phyloP scores from a whole-genome alignment of 1,140 invertebrate genomes.

The Drosophila lacertosa region DNA sequence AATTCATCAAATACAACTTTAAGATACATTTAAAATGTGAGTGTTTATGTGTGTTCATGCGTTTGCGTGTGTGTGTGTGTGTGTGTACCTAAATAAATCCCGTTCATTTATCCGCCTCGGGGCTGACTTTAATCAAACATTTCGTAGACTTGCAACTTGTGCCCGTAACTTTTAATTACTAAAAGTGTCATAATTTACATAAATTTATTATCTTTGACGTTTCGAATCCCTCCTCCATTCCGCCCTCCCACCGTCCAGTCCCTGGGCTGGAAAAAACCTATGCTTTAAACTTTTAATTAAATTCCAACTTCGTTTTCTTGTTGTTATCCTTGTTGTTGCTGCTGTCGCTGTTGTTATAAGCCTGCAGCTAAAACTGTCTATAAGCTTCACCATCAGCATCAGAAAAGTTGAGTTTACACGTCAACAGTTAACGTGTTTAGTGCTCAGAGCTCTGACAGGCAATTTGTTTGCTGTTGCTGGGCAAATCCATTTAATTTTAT shows the following conservation, averaged over 20 bases:
- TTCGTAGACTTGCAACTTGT: constrained; percentile 1
- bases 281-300: constrained; percentile 77
- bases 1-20: constrained; percentile 34
- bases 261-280: constrained; percentile 21
- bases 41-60: neutral
- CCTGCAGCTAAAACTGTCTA: constrained; percentile 18
- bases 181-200: constrained; percentile 66
- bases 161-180: constrained; percentile 55
- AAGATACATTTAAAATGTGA: constrained; percentile 1
- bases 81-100: neutral
- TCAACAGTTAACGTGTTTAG: constrained; percentile 21
- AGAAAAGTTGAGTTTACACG: constrained; percentile 28
- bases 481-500: constrained; percentile 2
- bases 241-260: neutral
- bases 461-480: neutral
- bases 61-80: constrained; percentile 1
- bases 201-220: constrained; percentile 58
- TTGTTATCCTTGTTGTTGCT: neutral
- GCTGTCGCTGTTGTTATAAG: constrained; percentile 15
- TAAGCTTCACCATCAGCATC: neutral
- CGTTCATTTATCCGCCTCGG: neutral
- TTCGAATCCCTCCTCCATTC: neutral
- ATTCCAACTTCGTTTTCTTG: constrained; percentile 52
- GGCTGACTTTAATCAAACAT: constrained; percentile 21
- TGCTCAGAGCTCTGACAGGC: neutral